A percentile compares a stretch with the other conserved stretches of the same genome.
These are phyloP conservation scores for Danio rerio DNA, from an alignment of 2,113 vertebrate species.

Conservation along the genomic window GRCz12tu NC_133183.1:61378501-61379000, in stretches of 20 bases:
- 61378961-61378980: slow-evolving; percentile 14
- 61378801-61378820: neutral
- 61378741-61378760: neutral
- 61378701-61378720: too few species aligned
- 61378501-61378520: too few species aligned
- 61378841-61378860: neutral
- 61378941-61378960: slow-evolving; percentile 1
- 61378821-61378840: neutral
- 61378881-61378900: slow-evolving; percentile 1
- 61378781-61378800: neutral
- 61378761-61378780: neutral
- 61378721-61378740: too few species aligned
- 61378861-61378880: slow-evolving; percentile 19
- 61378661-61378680: too few species aligned
- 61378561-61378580: too few species aligned
- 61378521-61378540: too few species aligned
- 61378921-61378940: slow-evolving; percentile 1
- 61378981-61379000: slow-evolving; percentile 2
- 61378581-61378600: too few species aligned
- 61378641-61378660: too few species aligned
- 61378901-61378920: slow-evolving; percentile 8
- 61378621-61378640: too few species aligned
- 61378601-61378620: too few species aligned
- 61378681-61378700: too few species aligned
- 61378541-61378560: too few species aligned